Evolutionary conservation across 1,140 invertebrate genomes (phyloP), one percentile per base, ranked within the genome.

Genomic region (Tetragonula clypearis): DNA sequence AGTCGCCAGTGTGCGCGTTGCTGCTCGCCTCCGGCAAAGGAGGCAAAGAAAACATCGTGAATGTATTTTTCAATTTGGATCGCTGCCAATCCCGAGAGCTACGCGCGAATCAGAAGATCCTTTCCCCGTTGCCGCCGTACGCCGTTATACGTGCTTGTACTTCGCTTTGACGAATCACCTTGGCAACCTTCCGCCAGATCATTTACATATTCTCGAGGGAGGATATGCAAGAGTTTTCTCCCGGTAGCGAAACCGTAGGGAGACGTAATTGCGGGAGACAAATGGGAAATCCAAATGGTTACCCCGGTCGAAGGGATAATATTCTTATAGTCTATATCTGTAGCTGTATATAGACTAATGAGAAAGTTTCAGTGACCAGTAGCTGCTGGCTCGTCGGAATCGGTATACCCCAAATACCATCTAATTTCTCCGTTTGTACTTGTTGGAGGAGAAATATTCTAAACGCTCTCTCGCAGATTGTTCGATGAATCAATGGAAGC

Each of bases 51-150:
- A 92, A 89, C 88, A 88, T 86, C 74, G 81, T 79, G 76, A 92
- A 92, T 92, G 87, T 92, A 89, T 92, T 91, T 92, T 92, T 92
- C 91, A 92, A 91, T 92, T 92, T 92, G 92, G 88, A 89, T 85
- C 79, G 72, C 56, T 77, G 90, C 90, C 92, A 91, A 76, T 41
- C 49, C 15, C 14, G n/a, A 74, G 76, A 79, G 55, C 74, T 80
- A 82, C 23, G 74, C 66, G 58, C 49, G 78, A 78, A 69, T 85
- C 55, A 21, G 65, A 49, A 80, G 83, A 86, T 86, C 76, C 66
- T 77, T 85, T 69, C 9, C 41, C 26, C 41, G 12, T 0, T 19
- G 0, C 6, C 17, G 8, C 1, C 55, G 1, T 41, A 55, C 3
- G 0, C 5, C 41, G 41, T 41, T 41, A 8, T 56, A 49, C 21